These are phyloP conservation scores for Stichodactyla helianthus DNA, from an alignment of 64 coral and sea anemone species.

Conservation along the genomic window DNA sequence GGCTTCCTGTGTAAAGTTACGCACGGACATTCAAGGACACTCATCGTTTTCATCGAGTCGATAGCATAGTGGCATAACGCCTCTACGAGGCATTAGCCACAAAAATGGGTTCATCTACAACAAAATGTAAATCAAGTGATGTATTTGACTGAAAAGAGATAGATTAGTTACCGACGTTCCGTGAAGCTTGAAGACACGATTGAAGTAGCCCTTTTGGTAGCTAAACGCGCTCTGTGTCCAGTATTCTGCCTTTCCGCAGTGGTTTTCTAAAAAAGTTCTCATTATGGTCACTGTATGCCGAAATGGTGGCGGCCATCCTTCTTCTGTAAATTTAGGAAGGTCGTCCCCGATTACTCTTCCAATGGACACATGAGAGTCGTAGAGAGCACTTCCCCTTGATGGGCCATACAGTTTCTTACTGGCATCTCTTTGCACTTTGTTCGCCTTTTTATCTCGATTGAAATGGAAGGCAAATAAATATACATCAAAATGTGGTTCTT, in stretches of 20 bases:
- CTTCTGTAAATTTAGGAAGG: conserved; percentile 4
- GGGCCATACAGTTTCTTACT: not conserved
- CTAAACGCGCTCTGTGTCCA: not conserved
- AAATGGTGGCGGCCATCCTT: conserved; percentile 20
- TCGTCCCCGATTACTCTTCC: not conserved
- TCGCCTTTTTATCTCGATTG: not conserved
- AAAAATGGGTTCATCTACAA: not conserved
- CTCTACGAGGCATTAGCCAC: no score
- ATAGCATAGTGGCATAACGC: no score
- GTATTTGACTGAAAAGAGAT: not conserved
- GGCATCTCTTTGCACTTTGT: not conserved
- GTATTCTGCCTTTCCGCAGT: not conserved
- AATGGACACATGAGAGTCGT: not conserved
- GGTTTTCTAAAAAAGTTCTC: not conserved
- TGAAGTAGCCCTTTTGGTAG: not conserved
- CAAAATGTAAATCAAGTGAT: not conserved
- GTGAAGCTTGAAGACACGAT: not conserved
- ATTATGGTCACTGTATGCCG: not conserved
- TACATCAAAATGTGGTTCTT: no score
- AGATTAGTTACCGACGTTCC: conserved; percentile 1
- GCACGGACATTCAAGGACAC: no score
- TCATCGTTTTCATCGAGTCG: no score
- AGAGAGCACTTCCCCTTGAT: not conserved
- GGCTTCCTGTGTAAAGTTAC: no score
- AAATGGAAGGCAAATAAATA: no score